Base-by-base conservation (phyloP, 2,113 vertebrate species). In the Coptodon bakossiorum region DNA sequence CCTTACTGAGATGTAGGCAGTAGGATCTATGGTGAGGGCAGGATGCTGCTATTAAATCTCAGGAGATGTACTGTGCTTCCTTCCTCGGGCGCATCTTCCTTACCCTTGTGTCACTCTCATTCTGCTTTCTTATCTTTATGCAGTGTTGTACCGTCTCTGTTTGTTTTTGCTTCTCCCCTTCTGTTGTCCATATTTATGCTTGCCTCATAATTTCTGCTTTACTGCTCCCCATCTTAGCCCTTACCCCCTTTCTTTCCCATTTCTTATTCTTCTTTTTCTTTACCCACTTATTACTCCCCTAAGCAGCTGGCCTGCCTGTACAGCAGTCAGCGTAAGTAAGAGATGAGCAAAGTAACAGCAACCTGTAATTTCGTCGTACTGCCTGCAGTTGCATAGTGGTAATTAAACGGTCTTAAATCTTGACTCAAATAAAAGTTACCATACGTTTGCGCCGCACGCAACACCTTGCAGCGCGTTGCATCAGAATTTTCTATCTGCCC, bases 31-130 rank as follows among this genome's bases (percentile, higher is more conserved):
- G 79, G 90, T 43, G 45, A 90, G 83, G 52, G 68, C 84, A 57
- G 82, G 59, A 81, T 84, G 86, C 83, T 80, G 87, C 86, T 87
- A 81, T 92, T 92, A 92, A 93, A 93, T 91, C 83, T 88, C 90
- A 73, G 63, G 89, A 91, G 92, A 88, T 82, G 89, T 40, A 86
- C 89, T 61, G 48, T 83, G 88, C 89, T 82, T 88, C 43, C 76
- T 78, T 38, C 59, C 53, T 84, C 80, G 59, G 59, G 79, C 91
- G 56, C 34, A 63, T 38, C 63, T 22, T 68, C 45, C 22, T 22
- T 82, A 36, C 66, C 43, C 43, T 83, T 68, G 61, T 85, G 56
- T 68, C 45, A 52, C 43, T 48, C 56, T 85, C 27, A 11, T 31
- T 82, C 50, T 84, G 31, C 73, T 81, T 59, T 52, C 43, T 63